Conservation (phyloP, 2,888 invertebrate genomes). For the Campoplex capitator region DNA sequence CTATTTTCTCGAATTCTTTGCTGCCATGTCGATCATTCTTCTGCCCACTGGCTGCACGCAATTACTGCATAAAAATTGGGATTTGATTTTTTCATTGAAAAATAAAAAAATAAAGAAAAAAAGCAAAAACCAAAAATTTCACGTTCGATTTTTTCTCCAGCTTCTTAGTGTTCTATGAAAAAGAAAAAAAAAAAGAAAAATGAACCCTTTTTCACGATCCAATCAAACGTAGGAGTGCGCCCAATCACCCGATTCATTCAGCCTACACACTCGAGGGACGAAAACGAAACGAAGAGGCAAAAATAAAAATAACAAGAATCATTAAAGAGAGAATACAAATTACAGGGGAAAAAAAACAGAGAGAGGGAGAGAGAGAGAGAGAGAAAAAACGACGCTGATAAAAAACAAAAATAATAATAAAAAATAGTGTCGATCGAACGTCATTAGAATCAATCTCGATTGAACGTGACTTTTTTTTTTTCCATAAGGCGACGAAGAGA, state of each 20-base stretch:
- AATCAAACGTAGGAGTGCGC: conserved; percentile 42
- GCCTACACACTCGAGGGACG: conserved; percentile 49
- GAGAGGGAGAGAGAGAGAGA: neutral
- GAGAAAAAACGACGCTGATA: neutral
- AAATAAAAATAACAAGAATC: neutral
- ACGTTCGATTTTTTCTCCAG: neutral
- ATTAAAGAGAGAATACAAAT: neutral
- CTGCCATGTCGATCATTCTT: neutral
- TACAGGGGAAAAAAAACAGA: too few species aligned
- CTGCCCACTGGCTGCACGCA: neutral
- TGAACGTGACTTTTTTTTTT: neutral
- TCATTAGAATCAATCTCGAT: conserved; percentile 8
- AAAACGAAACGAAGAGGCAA: conserved; percentile 20
- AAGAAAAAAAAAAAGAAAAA: neutral
- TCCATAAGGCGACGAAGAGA: neutral
- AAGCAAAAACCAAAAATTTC: neutral
- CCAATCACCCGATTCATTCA: conserved; percentile 51
- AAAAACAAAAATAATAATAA: neutral
- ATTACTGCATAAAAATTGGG: neutral
- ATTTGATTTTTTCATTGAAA: neutral
- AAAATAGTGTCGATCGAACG: neutral
- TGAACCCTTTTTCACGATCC: conserved; percentile 30
- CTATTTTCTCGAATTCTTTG: neutral
- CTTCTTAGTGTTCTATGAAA: conserved; percentile 9
- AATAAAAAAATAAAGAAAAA: neutral